phyloP scores from a whole-genome alignment of 2,797 vertebrate genomes.

The Xiphophorus birchmanni region DNA sequence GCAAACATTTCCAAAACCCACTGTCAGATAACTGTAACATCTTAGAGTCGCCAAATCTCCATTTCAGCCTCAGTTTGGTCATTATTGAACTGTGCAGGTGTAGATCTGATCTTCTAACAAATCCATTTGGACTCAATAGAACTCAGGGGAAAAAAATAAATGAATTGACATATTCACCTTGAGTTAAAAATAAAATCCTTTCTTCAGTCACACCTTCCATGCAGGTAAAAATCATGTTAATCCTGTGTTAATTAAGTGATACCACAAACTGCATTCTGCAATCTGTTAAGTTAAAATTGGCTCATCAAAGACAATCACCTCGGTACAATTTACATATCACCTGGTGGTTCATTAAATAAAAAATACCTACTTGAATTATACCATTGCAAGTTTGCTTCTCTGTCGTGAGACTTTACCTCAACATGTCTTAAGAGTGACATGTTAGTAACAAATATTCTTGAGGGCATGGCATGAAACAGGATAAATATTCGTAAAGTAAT shows the following conservation, averaged over 20 bases:
- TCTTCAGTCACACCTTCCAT: background rate
- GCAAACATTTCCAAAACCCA: background rate
- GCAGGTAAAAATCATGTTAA: background rate
- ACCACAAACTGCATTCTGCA: background rate
- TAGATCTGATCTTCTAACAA: background rate
- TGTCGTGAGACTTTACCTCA: background rate
- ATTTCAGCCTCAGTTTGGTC: background rate
- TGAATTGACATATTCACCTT: background rate
- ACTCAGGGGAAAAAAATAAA: background rate
- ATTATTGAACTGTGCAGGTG: background rate
- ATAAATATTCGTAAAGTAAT: background rate
- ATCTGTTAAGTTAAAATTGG: background rate
- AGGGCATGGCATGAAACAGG: background rate
- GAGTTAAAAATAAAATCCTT: background rate
- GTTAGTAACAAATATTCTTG: background rate
- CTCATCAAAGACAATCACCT: background rate
- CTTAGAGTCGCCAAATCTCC: background rate
- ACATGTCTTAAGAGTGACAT: background rate
- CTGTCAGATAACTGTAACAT: background rate
- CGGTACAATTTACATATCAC: background rate
- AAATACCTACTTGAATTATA: background rate
- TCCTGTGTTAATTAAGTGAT: background rate
- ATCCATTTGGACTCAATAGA: background rate
- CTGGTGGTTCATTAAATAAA: background rate
- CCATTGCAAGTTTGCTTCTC: background rate